Conservation (phyloP, 1,140 invertebrate species). For the Neotoxoptera formosana region DNA sequence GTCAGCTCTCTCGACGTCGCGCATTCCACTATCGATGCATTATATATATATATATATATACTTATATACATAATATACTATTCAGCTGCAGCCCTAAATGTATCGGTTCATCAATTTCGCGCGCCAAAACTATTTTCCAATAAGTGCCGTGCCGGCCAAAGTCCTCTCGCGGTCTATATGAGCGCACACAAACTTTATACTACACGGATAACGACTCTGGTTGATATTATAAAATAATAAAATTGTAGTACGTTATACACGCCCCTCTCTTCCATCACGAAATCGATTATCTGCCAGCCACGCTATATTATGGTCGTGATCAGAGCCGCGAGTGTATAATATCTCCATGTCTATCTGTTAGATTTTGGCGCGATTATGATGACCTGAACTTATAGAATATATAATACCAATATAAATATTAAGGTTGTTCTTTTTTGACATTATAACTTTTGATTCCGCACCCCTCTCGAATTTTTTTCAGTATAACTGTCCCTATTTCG, state of each 20-base stretch:
- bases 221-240: not conserved
- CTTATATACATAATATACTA: not conserved
- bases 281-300: not conserved
- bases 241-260: not conserved
- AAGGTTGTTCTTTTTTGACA: not conserved
- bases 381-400: not conserved
- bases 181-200: not conserved
- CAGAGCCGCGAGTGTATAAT: too few relatives aligned
- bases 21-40: slow-evolving; percentile 1
- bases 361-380: not conserved
- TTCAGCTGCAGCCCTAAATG: not conserved
- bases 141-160: not conserved
- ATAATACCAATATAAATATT: not conserved
- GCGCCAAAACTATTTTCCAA: slow-evolving; percentile 37
- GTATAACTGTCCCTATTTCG: not conserved
- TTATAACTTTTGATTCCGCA: not conserved
- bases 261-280: not conserved
- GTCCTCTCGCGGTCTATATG: not conserved
- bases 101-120: slow-evolving; percentile 45
- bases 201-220: not conserved
- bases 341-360: not conserved
- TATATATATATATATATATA: not conserved
- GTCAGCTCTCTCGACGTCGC: not conserved
- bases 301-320: not conserved
- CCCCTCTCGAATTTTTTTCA: not conserved